phyloP scores from a whole-genome alignment of 1,140 invertebrate genomes.

The Branchinecta lindahli region DNA sequence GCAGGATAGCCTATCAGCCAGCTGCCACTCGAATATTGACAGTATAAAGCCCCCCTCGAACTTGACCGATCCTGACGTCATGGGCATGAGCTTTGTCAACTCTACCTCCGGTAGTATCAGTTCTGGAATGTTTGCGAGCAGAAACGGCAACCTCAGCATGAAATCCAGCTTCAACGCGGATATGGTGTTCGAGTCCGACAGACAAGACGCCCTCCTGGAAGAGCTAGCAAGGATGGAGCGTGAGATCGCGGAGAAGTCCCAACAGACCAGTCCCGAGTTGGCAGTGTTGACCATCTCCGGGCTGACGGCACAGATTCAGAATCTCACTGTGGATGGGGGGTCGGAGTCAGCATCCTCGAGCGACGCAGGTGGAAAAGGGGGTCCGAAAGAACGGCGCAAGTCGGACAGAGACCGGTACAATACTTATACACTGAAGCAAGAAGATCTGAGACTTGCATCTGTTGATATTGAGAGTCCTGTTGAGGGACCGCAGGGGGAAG shows the following conservation, averaged over 20 bases:
- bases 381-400: conserved; percentile 19
- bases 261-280: conserved; percentile 8
- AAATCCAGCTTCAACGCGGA: conserved; percentile 17
- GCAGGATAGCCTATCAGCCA: conserved; percentile 28
- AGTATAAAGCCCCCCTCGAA: conserved; percentile 64
- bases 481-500: conserved; percentile 23
- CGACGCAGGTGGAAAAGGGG: conserved; percentile 15
- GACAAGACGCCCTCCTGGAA: conserved; percentile 17
- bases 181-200: conserved; percentile 14
- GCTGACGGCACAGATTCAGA: background rate
- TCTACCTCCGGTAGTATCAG: background rate
- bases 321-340: background rate
- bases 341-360: background rate
- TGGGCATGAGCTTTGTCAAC: conserved; percentile 44
- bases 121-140: background rate
- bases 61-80: conserved; percentile 47
- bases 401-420: conserved; percentile 24
- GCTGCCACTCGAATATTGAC: conserved; percentile 46
- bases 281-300: background rate
- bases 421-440: conserved; percentile 24
- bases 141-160: conserved; percentile 11
- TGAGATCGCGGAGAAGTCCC: conserved; percentile 17
- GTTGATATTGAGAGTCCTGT: background rate
- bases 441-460: background rate
- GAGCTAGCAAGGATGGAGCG: conserved; percentile 18